Evolutionary conservation across 2,113 vertebrate genomes (phyloP).

Genomic region (Chaetura pelagica): DNA sequence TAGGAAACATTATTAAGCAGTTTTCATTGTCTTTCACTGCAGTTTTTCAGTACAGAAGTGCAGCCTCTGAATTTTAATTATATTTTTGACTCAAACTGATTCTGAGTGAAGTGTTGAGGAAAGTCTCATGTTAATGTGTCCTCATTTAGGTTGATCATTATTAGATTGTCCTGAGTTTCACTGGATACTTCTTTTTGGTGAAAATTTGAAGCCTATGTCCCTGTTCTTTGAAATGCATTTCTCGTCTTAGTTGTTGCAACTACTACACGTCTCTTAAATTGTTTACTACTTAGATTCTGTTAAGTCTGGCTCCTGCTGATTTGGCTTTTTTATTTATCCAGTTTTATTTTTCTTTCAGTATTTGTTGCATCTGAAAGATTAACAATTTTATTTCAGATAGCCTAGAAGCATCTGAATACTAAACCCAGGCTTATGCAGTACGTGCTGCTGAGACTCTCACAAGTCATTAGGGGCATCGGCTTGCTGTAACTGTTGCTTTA

Average conservation of each 20-base stretch:
- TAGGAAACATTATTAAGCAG: neutral
- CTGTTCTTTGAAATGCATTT: neutral
- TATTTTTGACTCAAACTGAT: neutral
- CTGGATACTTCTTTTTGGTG: neutral
- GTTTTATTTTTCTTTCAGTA: neutral
- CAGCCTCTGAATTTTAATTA: neutral
- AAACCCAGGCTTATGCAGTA: neutral
- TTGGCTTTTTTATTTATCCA: neutral
- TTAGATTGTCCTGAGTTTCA: neutral
- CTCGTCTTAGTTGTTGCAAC: neutral
- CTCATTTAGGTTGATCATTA: neutral
- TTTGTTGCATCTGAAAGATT: neutral
- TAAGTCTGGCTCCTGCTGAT: neutral
- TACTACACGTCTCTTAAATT: neutral
- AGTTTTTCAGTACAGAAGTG: neutral
- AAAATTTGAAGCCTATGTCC: neutral
- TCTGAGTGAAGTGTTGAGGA: neutral
- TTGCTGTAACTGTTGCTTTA: neutral
- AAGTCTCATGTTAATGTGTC: neutral
- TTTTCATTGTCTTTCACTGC: neutral
- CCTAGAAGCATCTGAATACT: neutral
- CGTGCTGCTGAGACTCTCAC: neutral
- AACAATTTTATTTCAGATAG: neutral
- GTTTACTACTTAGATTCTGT: neutral
- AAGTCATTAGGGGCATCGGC: neutral